phyloP scores from a whole-genome alignment of 2,797 vertebrate genomes.

The Hafferia zeledoni region DNA sequence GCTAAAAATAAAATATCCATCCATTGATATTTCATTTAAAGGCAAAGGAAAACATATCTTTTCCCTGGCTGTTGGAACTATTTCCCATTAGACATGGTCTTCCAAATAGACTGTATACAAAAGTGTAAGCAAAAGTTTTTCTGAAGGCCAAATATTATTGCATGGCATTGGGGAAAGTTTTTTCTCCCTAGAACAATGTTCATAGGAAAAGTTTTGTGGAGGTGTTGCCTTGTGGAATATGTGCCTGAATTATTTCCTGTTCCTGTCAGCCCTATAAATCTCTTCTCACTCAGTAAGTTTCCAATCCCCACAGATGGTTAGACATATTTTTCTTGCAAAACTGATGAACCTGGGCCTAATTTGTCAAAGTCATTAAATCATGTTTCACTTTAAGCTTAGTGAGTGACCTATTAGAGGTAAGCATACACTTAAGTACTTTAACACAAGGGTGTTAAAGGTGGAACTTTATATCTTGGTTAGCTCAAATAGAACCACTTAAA shows the following conservation, averaged over 20 bases:
- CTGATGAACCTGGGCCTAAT: background rate
- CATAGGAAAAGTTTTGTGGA: background rate
- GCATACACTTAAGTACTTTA: background rate
- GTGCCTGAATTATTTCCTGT: background rate
- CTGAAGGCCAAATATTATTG: background rate
- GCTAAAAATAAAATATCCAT: slow-evolving; percentile 75
- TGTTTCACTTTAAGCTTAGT: background rate
- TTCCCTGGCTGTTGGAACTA: background rate
- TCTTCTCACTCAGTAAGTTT: background rate
- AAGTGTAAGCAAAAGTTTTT: slow-evolving; percentile 1
- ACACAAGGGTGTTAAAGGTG: background rate
- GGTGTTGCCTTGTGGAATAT: background rate
- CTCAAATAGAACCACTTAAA: background rate
- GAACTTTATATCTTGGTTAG: background rate
- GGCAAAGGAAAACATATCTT: slow-evolving; percentile 58
- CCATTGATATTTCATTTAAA: slow-evolving; percentile 77
- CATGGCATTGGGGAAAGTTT: background rate
- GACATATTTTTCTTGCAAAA: background rate
- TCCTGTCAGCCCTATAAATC: background rate
- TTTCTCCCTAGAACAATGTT: background rate
- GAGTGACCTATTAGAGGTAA: background rate
- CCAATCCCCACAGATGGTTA: background rate
- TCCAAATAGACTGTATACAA: background rate
- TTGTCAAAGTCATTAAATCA: background rate
- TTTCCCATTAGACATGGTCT: background rate